These are phyloP conservation scores for Drosophila murphyi DNA, from an alignment of 1,140 invertebrate genomes.

Conservation along the genomic window DNA sequence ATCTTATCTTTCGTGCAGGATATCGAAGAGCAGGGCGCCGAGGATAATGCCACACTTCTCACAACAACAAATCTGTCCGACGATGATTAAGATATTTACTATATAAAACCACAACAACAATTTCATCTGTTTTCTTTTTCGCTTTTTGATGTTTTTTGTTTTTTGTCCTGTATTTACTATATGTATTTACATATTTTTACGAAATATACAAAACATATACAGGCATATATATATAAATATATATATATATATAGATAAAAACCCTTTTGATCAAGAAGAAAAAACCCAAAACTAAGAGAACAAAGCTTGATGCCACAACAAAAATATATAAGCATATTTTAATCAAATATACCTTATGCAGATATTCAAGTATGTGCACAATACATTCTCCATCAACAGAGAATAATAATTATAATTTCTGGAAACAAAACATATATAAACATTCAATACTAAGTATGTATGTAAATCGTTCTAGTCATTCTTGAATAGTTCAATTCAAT, in stretches of 20 bases:
- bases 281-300: slow-evolving; percentile 4
- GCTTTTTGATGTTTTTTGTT: slow-evolving; percentile 45
- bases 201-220: slow-evolving; percentile 47
- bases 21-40: slow-evolving; percentile 78
- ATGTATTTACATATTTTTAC: slow-evolving; percentile 45
- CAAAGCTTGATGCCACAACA: slow-evolving; percentile 8
- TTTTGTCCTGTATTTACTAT: slow-evolving; percentile 30
- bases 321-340: slow-evolving; percentile 19
- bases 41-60: slow-evolving; percentile 82
- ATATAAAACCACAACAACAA: slow-evolving; percentile 2
- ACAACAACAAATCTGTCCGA: slow-evolving; percentile 81
- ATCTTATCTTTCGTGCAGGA: slow-evolving; percentile 47
- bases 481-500: too few species aligned
- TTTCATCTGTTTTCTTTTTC: slow-evolving; percentile 20
- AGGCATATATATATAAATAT: slow-evolving; percentile 23
- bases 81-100: slow-evolving; percentile 65
- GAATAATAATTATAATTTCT: too few species aligned
- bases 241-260: slow-evolving; percentile 9
- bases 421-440: background rate
- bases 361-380: slow-evolving; percentile 10
- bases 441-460: too few species aligned
- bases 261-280: slow-evolving; percentile 15
- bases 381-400: background rate
- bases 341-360: slow-evolving; percentile 19
- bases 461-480: too few species aligned